These are phyloP conservation scores for Bettongia penicillata DNA, from an alignment of 2,113 vertebrate genomes.

Conservation along the genomic window DNA sequence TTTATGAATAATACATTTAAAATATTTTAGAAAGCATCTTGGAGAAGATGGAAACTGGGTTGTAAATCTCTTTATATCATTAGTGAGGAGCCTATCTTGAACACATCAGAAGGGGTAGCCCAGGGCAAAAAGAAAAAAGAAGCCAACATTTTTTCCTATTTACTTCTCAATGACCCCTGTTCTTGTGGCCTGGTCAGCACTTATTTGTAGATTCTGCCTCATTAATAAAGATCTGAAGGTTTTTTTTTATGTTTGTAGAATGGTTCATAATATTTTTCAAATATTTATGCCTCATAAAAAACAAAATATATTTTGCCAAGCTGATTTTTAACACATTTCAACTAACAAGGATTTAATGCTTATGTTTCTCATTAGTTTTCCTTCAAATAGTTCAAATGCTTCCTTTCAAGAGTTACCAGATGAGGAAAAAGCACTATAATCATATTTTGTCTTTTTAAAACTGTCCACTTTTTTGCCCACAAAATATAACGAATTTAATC, in stretches of 20 bases:
- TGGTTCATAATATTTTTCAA: constrained; percentile 58
- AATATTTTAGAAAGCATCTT: background rate
- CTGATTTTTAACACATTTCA: constrained; percentile 56
- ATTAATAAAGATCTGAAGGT: background rate
- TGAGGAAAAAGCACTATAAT: constrained; percentile 27
- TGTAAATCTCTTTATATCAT: background rate
- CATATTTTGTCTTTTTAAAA: background rate
- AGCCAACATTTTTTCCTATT: background rate
- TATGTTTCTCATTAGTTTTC: constrained; percentile 59
- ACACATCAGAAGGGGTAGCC: background rate
- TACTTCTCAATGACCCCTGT: background rate
- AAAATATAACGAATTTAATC: constrained; percentile 7
- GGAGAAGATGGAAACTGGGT: background rate
- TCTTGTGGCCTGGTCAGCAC: background rate
- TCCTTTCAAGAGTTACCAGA: constrained; percentile 4
- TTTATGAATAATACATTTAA: background rate
- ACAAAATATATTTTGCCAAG: constrained; percentile 27
- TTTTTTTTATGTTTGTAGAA: constrained; percentile 41
- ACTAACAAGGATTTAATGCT: constrained; percentile 60
- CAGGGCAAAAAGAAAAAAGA: background rate
- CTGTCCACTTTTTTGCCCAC: background rate
- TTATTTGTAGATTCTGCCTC: constrained; percentile 19
- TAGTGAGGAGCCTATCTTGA: background rate
- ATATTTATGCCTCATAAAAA: constrained; percentile 52
- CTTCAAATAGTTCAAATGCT: constrained; percentile 43